These are phyloP conservation scores for Phyllostomus hastatus DNA, from an alignment of 2,113 vertebrate genomes.

Conservation along the genomic window DNA sequence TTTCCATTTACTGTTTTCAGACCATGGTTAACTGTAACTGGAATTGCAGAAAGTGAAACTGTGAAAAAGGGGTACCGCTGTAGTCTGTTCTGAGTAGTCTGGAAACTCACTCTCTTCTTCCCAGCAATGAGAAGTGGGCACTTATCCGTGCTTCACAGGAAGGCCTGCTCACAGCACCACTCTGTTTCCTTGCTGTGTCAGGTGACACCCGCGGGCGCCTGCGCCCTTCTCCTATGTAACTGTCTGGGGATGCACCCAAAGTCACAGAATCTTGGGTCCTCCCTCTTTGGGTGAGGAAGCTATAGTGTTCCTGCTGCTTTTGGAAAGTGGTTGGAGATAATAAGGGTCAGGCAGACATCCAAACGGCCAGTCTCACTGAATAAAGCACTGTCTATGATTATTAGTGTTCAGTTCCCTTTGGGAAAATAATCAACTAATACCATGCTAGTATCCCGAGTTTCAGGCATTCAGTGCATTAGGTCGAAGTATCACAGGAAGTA, in stretches of 20 bases:
- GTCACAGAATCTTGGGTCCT: background rate
- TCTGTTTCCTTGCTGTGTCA: background rate
- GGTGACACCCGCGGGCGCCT: background rate
- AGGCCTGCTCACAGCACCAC: background rate
- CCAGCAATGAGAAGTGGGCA: background rate
- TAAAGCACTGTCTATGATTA: constrained; percentile 4
- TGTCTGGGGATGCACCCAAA: background rate
- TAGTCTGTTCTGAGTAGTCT: background rate
- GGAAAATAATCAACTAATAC: background rate
- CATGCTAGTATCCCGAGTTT: background rate
- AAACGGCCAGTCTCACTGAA: background rate
- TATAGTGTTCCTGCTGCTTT: background rate
- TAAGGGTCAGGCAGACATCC: background rate
- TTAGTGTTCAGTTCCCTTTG: background rate
- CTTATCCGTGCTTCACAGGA: background rate
- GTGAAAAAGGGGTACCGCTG: background rate
- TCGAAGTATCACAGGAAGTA: background rate
- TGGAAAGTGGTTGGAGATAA: background rate
- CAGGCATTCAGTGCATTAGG: background rate
- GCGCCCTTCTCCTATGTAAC: background rate
- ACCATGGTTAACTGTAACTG: background rate
- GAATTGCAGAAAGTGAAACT: background rate
- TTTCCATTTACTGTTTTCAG: background rate
- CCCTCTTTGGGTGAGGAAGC: background rate
- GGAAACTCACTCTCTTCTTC: background rate